Percentiles rank a stretch among this genome's conserved stretches.
phyloP scores from a whole-genome alignment of 2,797 vertebrate species.

The Enteromius anoplus region DNA sequence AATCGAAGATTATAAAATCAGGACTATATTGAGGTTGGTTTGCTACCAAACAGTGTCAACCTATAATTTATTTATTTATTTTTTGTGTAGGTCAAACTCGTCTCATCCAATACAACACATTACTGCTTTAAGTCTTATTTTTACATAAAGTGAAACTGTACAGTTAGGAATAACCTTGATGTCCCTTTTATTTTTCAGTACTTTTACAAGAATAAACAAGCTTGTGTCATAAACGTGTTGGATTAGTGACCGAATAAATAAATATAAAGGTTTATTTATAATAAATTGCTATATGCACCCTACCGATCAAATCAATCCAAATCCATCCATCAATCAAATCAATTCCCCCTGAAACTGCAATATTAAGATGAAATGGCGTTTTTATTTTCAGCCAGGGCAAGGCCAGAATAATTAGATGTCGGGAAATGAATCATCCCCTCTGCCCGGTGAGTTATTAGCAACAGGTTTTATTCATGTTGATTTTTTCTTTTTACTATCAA shows the following conservation, averaged over 20 bases:
- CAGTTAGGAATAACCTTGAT: too few species aligned
- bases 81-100: not conserved
- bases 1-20: not conserved
- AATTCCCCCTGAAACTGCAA: not conserved
- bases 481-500: too few species aligned
- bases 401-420: constrained; percentile 15
- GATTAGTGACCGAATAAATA: not conserved
- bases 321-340: not conserved
- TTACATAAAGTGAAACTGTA: not conserved
- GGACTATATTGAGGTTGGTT: not conserved
- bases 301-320: too few species aligned
- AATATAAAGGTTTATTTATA: not conserved
- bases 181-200: not conserved
- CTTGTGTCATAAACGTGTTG: not conserved
- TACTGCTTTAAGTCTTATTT: not conserved
- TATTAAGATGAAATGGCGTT: not conserved
- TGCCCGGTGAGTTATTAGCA: constrained; percentile 26
- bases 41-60: not conserved
- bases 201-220: not conserved
- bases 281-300: not conserved
- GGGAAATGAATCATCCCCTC: constrained; percentile 32
- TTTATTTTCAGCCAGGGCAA: not conserved
- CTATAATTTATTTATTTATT: not conserved
- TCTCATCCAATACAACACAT: not conserved
- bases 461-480: too few species aligned